Evolutionary conservation across 37 sponge, comb jelly and placozoan genomes (phyloP).

Genomic region (Crambe crambe): DNA sequence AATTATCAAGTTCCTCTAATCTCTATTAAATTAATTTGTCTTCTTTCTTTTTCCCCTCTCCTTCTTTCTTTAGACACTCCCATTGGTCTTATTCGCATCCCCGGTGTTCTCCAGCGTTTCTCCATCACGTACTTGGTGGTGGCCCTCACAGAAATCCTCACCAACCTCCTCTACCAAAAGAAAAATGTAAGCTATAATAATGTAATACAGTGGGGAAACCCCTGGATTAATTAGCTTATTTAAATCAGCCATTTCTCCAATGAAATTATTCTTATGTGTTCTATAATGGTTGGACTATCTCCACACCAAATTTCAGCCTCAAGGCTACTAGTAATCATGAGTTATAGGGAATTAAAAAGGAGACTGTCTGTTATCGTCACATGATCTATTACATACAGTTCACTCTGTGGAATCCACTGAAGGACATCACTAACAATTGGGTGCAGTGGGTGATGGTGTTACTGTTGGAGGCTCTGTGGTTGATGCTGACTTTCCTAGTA

Average conservation of each 20-base stretch:
- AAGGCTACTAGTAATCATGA: too few species aligned
- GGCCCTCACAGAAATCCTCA: slow-evolving; percentile 78
- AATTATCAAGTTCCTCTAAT: too few species aligned
- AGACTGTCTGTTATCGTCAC: too few species aligned
- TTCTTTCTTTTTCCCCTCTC: too few species aligned
- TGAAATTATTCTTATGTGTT: too few species aligned
- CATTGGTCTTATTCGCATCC: slow-evolving; percentile 70
- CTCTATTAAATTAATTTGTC: too few species aligned
- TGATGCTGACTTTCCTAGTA: slow-evolving; percentile 69
- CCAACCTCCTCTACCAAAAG: slow-evolving; percentile 12
- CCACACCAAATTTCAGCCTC: too few species aligned
- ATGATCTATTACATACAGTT: slow-evolving; percentile 1
- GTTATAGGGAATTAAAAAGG: too few species aligned
- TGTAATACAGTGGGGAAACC: too few species aligned
- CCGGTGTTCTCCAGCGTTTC: slow-evolving; percentile 95
- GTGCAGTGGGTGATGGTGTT: slow-evolving; percentile 72
- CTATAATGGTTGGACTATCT: too few species aligned
- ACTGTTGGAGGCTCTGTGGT: slow-evolving; percentile 49
- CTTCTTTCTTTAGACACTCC: slow-evolving; percentile 69
- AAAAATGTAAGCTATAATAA: background rate
- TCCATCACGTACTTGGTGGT: slow-evolving; percentile 86
- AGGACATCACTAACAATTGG: slow-evolving; percentile 79
- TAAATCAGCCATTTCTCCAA: too few species aligned
- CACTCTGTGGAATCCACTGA: slow-evolving; percentile 19
- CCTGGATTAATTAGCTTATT: too few species aligned